Conservation (phyloP, 2,113 vertebrate species). For the Maccullochella peelii region DNA sequence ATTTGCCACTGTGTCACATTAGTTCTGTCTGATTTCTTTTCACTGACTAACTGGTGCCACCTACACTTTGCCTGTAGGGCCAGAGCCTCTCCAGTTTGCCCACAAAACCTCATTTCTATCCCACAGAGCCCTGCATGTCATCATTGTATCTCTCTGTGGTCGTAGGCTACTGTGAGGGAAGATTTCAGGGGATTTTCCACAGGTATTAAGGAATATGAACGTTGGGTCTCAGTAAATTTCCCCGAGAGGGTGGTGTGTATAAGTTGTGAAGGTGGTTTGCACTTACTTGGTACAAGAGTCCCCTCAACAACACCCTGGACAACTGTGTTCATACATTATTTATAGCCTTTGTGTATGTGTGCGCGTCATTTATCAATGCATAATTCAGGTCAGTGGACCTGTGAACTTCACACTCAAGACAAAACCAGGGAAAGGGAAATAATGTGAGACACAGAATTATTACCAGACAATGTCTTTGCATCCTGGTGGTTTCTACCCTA, state of each 20-base stretch:
- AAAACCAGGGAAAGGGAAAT: slow-evolving; percentile 19
- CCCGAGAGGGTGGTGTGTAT: slow-evolving; percentile 23
- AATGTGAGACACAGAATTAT: not conserved
- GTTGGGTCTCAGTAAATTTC: slow-evolving; percentile 34
- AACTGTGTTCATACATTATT: slow-evolving; percentile 57
- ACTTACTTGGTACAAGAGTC: slow-evolving; percentile 25
- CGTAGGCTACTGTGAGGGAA: slow-evolving; percentile 23
- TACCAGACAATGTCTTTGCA: not conserved
- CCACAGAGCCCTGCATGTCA: slow-evolving; percentile 53
- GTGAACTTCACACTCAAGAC: slow-evolving; percentile 21
- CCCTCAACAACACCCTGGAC: slow-evolving; percentile 37
- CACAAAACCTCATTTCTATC: slow-evolving; percentile 37
- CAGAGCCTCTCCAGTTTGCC: not conserved
- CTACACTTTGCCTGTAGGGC: slow-evolving; percentile 36
- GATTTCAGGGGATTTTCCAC: slow-evolving; percentile 68
- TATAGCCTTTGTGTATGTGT: slow-evolving; percentile 42
- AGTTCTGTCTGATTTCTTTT: slow-evolving; percentile 20
- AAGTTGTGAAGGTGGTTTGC: slow-evolving; percentile 25
- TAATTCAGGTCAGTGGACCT: slow-evolving; percentile 49
- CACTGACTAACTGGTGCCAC: slow-evolving; percentile 32
- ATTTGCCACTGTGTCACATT: slow-evolving; percentile 17
- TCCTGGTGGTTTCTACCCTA: not conserved
- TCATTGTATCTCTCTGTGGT: slow-evolving; percentile 48
- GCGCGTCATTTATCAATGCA: slow-evolving; percentile 40
- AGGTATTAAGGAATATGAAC: slow-evolving; percentile 56